Base-by-base conservation (phyloP, 2,113 vertebrate species). In the Pseudopipra pipra region DNA sequence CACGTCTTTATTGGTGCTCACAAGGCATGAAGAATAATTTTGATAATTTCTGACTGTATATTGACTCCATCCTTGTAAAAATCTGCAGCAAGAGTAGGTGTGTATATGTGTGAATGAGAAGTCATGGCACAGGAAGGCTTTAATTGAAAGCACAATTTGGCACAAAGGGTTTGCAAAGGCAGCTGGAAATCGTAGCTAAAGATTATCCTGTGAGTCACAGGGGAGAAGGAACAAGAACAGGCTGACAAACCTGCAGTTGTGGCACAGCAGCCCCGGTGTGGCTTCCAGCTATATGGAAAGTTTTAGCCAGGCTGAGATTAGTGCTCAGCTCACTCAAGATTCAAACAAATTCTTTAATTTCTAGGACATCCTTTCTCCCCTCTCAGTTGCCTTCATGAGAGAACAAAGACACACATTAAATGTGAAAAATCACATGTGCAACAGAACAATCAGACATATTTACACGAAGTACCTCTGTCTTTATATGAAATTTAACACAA, bases 101-200 rank as follows among this genome's bases (percentile, higher is more conserved):
- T 71, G 35, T 37, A 39, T 8, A 39, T 65, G 41, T 65, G 30
- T 66, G 74, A 73, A 93, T 25, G 59, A 72, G 61, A 51, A 63
- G n/a, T 5, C 41, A 6, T n/a, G 76, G 63, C 72, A 92, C 72
- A 86, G 75, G 72, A 71, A 86, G 51, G 59, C 59, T 96, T 75
- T 56, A 43, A 9, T 44, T 66, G 75, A 83, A 77, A 86, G 72
- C 65, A 30, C 8, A 30, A 55, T 37, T 8, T 78, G 76, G 65
- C 70, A 56, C 85, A 77, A 37, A 85, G 55, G 55, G 51, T 70
- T 83, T 80, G 43, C 59, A 80, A 83, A 90, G 88, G 75, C 67
- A 93, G 88, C 56, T 93, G 88, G 47, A 93, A 86, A 79, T 86
- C 7, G 25, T 71, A 70, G 89, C 91, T 71, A 27, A 87, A 90